These are phyloP conservation scores for Macquaria ambigua DNA, from an alignment of 2,113 vertebrate genomes.

Conservation along the genomic window DNA sequence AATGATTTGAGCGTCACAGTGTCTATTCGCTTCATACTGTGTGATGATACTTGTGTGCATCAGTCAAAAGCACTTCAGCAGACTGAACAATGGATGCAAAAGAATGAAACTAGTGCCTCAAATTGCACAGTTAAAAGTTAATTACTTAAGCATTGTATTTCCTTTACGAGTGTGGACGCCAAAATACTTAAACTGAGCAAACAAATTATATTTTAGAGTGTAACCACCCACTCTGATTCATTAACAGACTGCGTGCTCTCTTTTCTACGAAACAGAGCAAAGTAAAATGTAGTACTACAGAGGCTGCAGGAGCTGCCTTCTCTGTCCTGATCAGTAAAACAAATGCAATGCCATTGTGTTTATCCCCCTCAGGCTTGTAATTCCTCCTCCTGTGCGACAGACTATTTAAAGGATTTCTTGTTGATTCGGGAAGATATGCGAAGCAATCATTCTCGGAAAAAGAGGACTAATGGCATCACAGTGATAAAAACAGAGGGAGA, in stretches of 20 bases:
- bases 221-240: slow-evolving; percentile 34
- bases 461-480: not conserved
- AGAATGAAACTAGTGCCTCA: not conserved
- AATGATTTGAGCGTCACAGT: not conserved
- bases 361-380: slow-evolving; percentile 21
- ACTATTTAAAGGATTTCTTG: slow-evolving; percentile 3
- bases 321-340: slow-evolving; percentile 45
- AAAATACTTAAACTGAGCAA: not conserved
- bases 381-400: slow-evolving; percentile 6
- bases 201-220: not conserved
- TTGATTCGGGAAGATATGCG: not conserved
- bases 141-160: not conserved
- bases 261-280: not conserved
- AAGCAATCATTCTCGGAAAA: slow-evolving; percentile 3
- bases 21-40: not conserved
- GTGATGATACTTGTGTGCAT: not conserved
- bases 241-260: slow-evolving; percentile 2
- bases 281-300: not conserved
- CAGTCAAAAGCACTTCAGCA: not conserved
- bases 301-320: not conserved
- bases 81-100: not conserved
- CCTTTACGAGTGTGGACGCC: no score
- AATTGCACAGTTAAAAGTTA: not conserved
- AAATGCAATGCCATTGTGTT: slow-evolving; percentile 22
- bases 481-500: slow-evolving; percentile 1